Evolutionary conservation across 2,888 invertebrate genomes (phyloP).

Genomic region (Nomada fucata): DNA sequence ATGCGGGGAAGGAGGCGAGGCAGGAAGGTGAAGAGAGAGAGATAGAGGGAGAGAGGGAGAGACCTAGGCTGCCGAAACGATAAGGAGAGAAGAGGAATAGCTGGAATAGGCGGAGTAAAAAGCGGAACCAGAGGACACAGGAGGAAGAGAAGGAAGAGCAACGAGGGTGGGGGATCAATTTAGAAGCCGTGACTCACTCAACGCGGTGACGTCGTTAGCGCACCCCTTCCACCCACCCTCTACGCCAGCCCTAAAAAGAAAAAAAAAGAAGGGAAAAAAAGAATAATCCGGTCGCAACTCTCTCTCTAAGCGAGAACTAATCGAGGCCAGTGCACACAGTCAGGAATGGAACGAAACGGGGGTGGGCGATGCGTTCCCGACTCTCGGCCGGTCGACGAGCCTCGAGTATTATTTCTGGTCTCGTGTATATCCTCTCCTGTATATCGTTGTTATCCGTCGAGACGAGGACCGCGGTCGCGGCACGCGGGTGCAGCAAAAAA

Average conservation of each 20-base stretch:
- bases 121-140: constrained; percentile 25
- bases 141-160: constrained; percentile 49
- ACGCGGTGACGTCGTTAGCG: constrained; percentile 71
- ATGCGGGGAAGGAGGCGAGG: constrained; percentile 36
- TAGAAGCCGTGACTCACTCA: constrained; percentile 72
- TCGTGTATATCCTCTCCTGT: constrained; percentile 35
- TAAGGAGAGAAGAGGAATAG: constrained; percentile 4
- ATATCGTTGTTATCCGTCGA: constrained; percentile 17
- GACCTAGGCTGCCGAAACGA: neutral
- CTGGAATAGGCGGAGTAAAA: constrained; percentile 26
- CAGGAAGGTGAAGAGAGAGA: neutral
- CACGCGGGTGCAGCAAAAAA: constrained; percentile 38
- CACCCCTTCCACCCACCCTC: constrained; percentile 49
- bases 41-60: neutral
- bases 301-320: constrained; percentile 68
- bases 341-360: constrained; percentile 7
- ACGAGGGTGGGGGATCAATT: constrained; percentile 65
- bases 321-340: constrained; percentile 64
- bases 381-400: constrained; percentile 60
- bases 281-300: constrained; percentile 64
- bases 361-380: constrained; percentile 22
- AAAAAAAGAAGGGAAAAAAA: constrained; percentile 33
- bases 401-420: constrained; percentile 67
- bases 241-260: constrained; percentile 36
- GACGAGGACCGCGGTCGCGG: constrained; percentile 19